Base-by-base conservation (phyloP, 2,797 vertebrate species). In the Chaetophractus vellerosus region DNA sequence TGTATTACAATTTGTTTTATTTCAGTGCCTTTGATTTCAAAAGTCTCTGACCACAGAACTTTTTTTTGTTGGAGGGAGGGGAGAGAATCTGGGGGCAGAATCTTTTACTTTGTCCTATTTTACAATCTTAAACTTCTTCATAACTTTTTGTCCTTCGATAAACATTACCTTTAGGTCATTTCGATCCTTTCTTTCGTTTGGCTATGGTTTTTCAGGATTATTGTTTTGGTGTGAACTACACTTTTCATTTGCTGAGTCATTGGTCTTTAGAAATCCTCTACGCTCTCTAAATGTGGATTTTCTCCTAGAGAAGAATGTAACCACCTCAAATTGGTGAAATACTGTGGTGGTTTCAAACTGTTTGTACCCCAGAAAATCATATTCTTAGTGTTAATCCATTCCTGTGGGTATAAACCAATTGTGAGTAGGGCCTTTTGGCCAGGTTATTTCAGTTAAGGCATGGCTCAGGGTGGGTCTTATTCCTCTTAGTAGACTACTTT, bases 171-270 rank as follows among this genome's bases (percentile, higher is more conserved):
- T 24, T 15, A 15, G 12, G 11, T 88, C 31, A 2, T 81, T 78
- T 63, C 83, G 1, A 26, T 48, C 33, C 23, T n/a, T 41, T 66
- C 36, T 45, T 80, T 69, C 72, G 11, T 45, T 83, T 50, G 8
- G 9, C 57, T 38, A 71, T 33, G 2, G 21, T 76, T 80, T 76
- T 75, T 72, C 14, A 36, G 10, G 18, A 84, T 21, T 87, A 76
- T 72, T 86, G 21, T 55, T 79, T 75, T 61, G 76, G 69, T 23
- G 4, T 75, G 45, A 78, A 55, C 21, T 71, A 9, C 12, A 79
- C n/a, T 81, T 90, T 95, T 88, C 5, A 38, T 83, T 79, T 86
- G 41, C 74, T 90, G 28, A 57, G 10, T n/a, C 2, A 26, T 55
- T 7, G 12, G 6, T 28, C 21, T 31, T 41, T 75, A 83, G 64